A percentile compares a stretch with the other conserved stretches of the same genome.
Conservation (phyloP, 2,113 vertebrate genomes). For the Tachycineta bicolor region DNA sequence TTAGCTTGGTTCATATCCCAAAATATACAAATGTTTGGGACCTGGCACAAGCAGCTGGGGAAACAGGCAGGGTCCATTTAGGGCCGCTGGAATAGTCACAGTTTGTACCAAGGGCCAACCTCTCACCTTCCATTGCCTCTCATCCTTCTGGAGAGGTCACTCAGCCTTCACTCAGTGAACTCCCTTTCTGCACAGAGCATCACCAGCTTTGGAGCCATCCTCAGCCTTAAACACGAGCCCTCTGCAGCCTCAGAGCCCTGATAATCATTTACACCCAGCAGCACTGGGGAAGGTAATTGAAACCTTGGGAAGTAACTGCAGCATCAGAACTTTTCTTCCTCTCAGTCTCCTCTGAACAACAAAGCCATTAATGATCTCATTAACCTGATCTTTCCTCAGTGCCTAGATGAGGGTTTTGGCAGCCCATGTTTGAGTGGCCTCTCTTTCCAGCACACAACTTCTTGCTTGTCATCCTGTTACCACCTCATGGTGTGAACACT, state of each 20-base stretch:
- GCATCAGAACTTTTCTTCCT: not conserved
- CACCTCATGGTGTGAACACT: not conserved
- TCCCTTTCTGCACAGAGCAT: rapidly evolving
- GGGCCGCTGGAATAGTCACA: not conserved
- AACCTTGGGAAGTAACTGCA: not conserved
- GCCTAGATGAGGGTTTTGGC: not conserved
- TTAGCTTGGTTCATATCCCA: not conserved
- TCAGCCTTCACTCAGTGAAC: not conserved
- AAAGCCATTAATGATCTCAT: not conserved
- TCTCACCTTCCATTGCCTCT: not conserved
- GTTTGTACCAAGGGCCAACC: not conserved
- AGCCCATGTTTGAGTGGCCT: not conserved
- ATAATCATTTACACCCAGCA: not conserved
- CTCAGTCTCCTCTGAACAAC: not conserved
- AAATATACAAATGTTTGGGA: rapidly evolving
- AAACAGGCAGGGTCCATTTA: not conserved
- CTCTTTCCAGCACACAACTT: not conserved
- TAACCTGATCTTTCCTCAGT: not conserved
- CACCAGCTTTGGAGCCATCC: not conserved
- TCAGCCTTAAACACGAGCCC: not conserved
- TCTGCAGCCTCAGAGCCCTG: rapidly evolving
- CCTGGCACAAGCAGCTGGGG: not conserved
- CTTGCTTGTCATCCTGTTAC: not conserved
- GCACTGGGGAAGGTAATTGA: not conserved
- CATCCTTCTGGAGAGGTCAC: rapidly evolving